These are phyloP conservation scores for Anastrepha ludens DNA, from an alignment of 1,140 invertebrate genomes.

Conservation along the genomic window DNA sequence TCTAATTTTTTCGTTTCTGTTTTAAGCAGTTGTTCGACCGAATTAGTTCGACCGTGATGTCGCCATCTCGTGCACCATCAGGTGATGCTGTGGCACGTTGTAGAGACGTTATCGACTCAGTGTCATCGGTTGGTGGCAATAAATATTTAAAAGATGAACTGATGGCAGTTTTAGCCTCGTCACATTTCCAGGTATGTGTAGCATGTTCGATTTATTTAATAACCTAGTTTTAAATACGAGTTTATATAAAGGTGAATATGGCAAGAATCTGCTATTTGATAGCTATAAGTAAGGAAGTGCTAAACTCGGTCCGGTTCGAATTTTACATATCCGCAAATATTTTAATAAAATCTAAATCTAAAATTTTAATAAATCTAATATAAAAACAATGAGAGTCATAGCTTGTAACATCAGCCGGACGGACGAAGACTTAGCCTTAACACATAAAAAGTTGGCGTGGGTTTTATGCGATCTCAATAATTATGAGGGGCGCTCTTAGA, in stretches of 20 bases:
- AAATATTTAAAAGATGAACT: slow-evolving; percentile 83
- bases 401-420: too few relatives aligned
- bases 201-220: too few relatives aligned
- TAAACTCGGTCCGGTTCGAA: too few relatives aligned
- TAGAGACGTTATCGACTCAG: slow-evolving; percentile 82
- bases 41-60: slow-evolving; percentile 84
- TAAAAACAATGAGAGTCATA: too few relatives aligned
- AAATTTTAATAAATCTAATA: too few relatives aligned
- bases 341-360: too few relatives aligned
- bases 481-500: too few relatives aligned
- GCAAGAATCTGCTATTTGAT: neutral
- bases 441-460: too few relatives aligned
- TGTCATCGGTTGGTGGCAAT: slow-evolving; percentile 64
- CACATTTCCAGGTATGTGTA: slow-evolving; percentile 87
- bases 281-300: neutral
- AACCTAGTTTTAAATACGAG: neutral
- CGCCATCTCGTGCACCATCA: slow-evolving; percentile 82
- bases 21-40: slow-evolving; percentile 86
- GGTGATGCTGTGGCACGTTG: slow-evolving; percentile 87
- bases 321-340: too few relatives aligned
- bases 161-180: slow-evolving; percentile 84
- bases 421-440: too few relatives aligned
- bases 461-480: too few relatives aligned
- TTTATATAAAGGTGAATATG: neutral
- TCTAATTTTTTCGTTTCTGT: slow-evolving; percentile 56